These are phyloP conservation scores for Pharmacophagus antenor DNA, from an alignment of 2,888 invertebrate species.

Conservation along the genomic window DNA sequence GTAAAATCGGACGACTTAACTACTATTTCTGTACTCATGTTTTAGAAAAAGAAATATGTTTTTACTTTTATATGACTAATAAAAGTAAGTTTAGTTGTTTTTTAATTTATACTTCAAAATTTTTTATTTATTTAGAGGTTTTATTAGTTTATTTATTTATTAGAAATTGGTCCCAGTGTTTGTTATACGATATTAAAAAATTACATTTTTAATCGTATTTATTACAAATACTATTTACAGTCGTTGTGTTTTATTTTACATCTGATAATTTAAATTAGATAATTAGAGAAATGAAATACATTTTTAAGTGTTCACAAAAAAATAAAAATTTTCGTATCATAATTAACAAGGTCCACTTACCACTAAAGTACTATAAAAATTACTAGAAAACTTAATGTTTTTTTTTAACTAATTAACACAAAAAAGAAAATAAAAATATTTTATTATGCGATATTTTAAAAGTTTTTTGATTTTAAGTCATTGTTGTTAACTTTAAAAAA, in stretches of 20 bases:
- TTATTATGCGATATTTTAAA: conserved; percentile 24
- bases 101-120: too few species aligned
- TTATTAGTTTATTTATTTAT: too few species aligned
- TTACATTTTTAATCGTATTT: neutral
- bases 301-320: neutral
- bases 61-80: too few species aligned
- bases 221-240: neutral
- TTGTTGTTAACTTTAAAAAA: conserved; percentile 31
- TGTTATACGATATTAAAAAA: too few species aligned
- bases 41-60: neutral
- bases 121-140: too few species aligned
- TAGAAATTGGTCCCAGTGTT: too few species aligned
- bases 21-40: neutral
- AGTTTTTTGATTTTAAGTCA: conserved; percentile 32
- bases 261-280: neutral
- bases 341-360: conserved; percentile 23
- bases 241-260: neutral
- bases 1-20: neutral
- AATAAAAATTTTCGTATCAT: neutral
- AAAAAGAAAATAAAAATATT: conserved; percentile 1
- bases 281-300: neutral
- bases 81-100: too few species aligned
- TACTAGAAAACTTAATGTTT: neutral
- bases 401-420: conserved; percentile 9
- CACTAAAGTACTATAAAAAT: conserved; percentile 12